A percentile compares a stretch with the other conserved stretches of the same genome.
phyloP scores from a whole-genome alignment of 2,888 invertebrate species.

The Rhamnusium bicolor region DNA sequence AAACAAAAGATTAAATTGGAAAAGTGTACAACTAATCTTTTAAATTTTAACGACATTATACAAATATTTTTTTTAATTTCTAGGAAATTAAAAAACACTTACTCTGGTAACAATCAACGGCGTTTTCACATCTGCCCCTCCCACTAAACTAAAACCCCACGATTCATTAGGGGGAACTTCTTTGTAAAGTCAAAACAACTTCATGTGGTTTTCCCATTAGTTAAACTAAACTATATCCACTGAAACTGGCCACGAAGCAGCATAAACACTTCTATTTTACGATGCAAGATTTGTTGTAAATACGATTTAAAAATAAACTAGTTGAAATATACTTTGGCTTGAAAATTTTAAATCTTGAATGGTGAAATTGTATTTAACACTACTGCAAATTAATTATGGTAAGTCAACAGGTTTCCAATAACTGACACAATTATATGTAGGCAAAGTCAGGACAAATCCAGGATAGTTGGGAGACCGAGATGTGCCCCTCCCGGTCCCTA shows the following conservation, averaged over 20 bases:
- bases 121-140: slow-evolving; percentile 88
- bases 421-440: slow-evolving; percentile 54
- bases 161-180: slow-evolving; percentile 81
- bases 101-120: slow-evolving; percentile 93
- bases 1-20: too few species aligned
- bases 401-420: slow-evolving; percentile 62
- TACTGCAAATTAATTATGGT: slow-evolving; percentile 25
- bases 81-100: slow-evolving; percentile 64
- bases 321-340: slow-evolving; percentile 47
- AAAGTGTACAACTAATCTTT: too few species aligned
- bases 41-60: too few species aligned
- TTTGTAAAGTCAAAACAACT: slow-evolving; percentile 82
- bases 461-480: slow-evolving; percentile 52
- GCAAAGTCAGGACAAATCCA: slow-evolving; percentile 52
- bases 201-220: slow-evolving; percentile 81
- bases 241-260: slow-evolving; percentile 48
- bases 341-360: slow-evolving; percentile 35
- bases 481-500: slow-evolving; percentile 51
- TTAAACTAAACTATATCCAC: slow-evolving; percentile 45
- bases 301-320: slow-evolving; percentile 54
- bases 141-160: slow-evolving; percentile 91
- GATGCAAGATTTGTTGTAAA: slow-evolving; percentile 52
- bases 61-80: too few species aligned
- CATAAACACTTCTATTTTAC: slow-evolving; percentile 50
- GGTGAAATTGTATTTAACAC: slow-evolving; percentile 24